These are phyloP conservation scores for Indicator indicator DNA, from an alignment of 2,113 vertebrate species.

Conservation along the genomic window DNA sequence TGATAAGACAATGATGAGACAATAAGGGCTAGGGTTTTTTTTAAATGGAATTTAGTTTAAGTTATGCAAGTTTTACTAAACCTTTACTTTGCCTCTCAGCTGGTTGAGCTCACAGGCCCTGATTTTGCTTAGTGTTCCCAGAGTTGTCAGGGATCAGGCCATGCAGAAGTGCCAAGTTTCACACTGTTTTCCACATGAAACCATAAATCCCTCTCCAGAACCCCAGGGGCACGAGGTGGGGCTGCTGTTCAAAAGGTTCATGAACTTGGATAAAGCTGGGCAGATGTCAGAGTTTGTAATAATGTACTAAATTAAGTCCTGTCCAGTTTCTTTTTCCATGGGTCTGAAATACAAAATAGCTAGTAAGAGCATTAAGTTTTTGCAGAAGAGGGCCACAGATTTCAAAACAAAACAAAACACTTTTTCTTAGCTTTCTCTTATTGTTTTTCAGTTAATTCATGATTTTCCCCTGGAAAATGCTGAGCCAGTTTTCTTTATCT, in stretches of 20 bases:
- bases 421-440: not conserved
- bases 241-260: constrained; percentile 18
- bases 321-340: not conserved
- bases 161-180: constrained; percentile 50
- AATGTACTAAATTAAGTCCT: constrained; percentile 5
- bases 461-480: not conserved
- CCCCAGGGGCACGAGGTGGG: not conserved
- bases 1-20: not conserved
- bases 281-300: constrained; percentile 8
- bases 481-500: not conserved
- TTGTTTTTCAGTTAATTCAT: not conserved
- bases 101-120: not conserved
- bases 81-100: not conserved
- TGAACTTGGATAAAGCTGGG: constrained; percentile 44
- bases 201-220: constrained; percentile 53
- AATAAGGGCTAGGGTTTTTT: not conserved
- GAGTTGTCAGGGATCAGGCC: constrained; percentile 7
- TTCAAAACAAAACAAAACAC: not conserved
- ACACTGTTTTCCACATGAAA: constrained; percentile 55
- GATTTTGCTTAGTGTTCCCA: not conserved
- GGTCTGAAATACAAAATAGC: not conserved
- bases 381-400: not conserved
- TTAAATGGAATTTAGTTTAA: not conserved
- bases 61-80: not conserved
- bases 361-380: not conserved